Evolutionary conservation across 1,140 invertebrate genomes (phyloP), one percentile per base, ranked within the genome.

Genomic region (Drosophila kikkawai): DNA sequence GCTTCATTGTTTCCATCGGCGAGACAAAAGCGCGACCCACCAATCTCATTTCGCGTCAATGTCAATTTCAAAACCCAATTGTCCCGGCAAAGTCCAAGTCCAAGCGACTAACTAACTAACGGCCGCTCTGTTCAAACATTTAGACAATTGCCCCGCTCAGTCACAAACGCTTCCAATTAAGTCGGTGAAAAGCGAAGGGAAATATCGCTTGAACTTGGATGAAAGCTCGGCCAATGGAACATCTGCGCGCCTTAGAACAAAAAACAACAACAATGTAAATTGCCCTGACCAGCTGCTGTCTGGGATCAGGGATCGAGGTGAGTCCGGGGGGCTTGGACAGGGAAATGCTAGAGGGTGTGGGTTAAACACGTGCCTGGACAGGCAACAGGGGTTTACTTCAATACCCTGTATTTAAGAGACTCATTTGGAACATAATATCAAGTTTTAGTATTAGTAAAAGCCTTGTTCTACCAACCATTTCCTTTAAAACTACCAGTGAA

Each of bases 151-250:
- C 56, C 56, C 59, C 53, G 9, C 5, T 19, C 41, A 48, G 34
- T 73, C 69, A 59, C 37, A 15, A 74, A 57, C 69, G 69, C 50
- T 86, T 50, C 64, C 82, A 86, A 85, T 85, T 86, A 85, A 71
- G 75, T 50, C 44, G 77, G 56, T 75, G 75, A 69, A 86, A 85
- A 82, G 82, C 69, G 65, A 53, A 41, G 60, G 76, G 77, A 58
- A 66, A 47, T 66, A 58, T 56, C 53, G 39, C 53, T 39, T 3
- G 53, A 36, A 39, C 19, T 19, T 22, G 36, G 1, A 34, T 17
- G 47, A 76, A 74, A 64, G 19, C 48, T 64, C 19, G n/a, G 42
- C 41, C 7, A 26, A 69, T 77, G 74, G 44, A 77, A 77, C 75
- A 78, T 67, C 74, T 87, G 61, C 48, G 37, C 58, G 57, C 58